Base-by-base conservation (phyloP, 2,888 invertebrate species). In the Napeogenes inachia region DNA sequence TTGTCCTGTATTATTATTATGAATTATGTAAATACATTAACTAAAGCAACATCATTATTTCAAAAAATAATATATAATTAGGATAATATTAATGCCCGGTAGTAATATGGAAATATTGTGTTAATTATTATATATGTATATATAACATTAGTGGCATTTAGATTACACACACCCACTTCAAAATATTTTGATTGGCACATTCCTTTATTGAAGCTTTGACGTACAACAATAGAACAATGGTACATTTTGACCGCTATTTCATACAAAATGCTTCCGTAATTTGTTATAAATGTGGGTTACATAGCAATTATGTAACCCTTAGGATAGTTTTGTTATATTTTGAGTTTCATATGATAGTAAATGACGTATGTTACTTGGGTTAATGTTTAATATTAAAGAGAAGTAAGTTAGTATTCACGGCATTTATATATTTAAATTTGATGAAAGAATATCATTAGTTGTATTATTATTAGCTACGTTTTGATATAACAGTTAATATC, bases 201-300 rank as follows among this genome's bases (percentile, higher is more conserved):
- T 58, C 62, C 32, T 54, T 63, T 68, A 63, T 62, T 66, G 59
- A 62, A 54, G 59, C 63, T 68, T 71, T 67, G 67, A 64, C 69
- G 69, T 62, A 68, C 68, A 74, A 80, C 78, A 80, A 79, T 79
- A 69, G 78, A 78, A 80, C 78, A 80, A 80, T 77, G 57, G 70
- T n/a, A 57, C 45, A 72, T 67, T 74, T 74, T 71, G 67, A 72
- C 38, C 13, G 54, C 58, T 57, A 77, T 78, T 80, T 79, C 79
- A 75, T 78, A 68, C 54, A 68, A 69, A 65, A 62, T 62, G 69
- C 76, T 80, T 78, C 78, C 75, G 74, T 58, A 54, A 55, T 62
- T 42, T 53, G 53, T 59, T 38, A 45, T 56, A 3, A 45, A 56
- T 45, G 32, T 13, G 45, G 13, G 56, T 42, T 45, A 50, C 38